phyloP scores from a whole-genome alignment of 2,888 invertebrate genomes.

The Campoplex capitator region DNA sequence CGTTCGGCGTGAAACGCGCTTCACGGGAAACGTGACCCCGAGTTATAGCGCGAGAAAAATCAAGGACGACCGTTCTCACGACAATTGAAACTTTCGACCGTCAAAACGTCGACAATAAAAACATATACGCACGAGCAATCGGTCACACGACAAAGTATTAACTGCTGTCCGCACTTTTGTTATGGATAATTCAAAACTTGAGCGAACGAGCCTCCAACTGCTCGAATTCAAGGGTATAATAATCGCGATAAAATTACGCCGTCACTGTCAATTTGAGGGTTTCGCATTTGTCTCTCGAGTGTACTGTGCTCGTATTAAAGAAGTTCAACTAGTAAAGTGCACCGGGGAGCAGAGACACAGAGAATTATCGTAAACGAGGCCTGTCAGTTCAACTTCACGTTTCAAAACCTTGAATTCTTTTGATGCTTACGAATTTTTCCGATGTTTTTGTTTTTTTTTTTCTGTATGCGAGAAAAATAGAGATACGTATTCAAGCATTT shows the following conservation, averaged over 20 bases:
- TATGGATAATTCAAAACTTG: not conserved
- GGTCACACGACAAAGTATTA: slow-evolving; percentile 5
- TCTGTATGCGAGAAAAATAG: not conserved
- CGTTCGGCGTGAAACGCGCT: not conserved
- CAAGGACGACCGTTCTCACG: slow-evolving; percentile 12
- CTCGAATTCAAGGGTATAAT: slow-evolving; percentile 20
- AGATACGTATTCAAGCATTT: not conserved
- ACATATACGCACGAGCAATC: not conserved
- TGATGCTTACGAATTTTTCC: not conserved
- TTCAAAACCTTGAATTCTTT: not conserved
- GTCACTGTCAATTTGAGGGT: slow-evolving; percentile 7
- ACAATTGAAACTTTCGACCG: slow-evolving; percentile 20
- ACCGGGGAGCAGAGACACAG: slow-evolving; percentile 3
- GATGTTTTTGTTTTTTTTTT: not conserved
- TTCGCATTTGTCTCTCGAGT: not conserved
- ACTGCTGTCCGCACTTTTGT: not conserved
- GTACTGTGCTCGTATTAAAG: not conserved
- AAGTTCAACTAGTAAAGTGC: slow-evolving; percentile 18
- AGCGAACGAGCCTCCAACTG: not conserved
- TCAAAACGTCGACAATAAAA: slow-evolving; percentile 7
- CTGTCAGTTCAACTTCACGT: not conserved
- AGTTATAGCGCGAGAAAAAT: not conserved
- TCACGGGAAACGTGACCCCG: not conserved
- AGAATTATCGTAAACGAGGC: not conserved
- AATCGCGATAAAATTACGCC: not conserved